Percentiles rank a stretch among this genome's conserved stretches.
phyloP scores from a whole-genome alignment of 2,797 vertebrate species.

The Forpus xanthops region DNA sequence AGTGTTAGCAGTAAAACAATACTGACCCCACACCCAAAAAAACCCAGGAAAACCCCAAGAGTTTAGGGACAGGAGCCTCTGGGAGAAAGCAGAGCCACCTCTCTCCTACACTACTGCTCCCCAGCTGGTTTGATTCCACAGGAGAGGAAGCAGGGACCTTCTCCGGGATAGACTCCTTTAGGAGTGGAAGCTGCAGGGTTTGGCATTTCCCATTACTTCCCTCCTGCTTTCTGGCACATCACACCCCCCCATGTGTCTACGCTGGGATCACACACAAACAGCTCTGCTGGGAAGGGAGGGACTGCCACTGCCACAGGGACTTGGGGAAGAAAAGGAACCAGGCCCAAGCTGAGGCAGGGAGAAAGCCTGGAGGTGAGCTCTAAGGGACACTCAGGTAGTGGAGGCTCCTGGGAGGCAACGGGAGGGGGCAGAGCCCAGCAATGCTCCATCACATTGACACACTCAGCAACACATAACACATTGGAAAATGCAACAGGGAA shows the following conservation, averaged over 20 bases:
- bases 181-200: neutral
- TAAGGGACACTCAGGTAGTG: neutral
- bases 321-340: neutral
- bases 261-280: neutral
- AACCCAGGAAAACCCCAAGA: neutral
- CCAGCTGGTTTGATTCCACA: neutral
- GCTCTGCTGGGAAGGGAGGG: neutral
- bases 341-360: neutral
- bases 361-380: neutral
- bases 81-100: neutral
- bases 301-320: neutral
- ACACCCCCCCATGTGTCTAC: neutral
- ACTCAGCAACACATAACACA: fast-evolving
- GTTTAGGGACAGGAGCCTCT: neutral
- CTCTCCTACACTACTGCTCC: neutral
- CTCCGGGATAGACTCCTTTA: neutral
- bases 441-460: fast-evolving
- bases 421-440: neutral
- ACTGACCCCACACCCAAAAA: neutral
- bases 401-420: neutral
- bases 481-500: fast-evolving
- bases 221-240: neutral
- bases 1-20: fast-evolving
- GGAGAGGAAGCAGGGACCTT: neutral
- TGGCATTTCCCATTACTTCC: neutral